Evolutionary conservation across 2,888 invertebrate species (phyloP).

Genomic region (Papilio protenor): DNA sequence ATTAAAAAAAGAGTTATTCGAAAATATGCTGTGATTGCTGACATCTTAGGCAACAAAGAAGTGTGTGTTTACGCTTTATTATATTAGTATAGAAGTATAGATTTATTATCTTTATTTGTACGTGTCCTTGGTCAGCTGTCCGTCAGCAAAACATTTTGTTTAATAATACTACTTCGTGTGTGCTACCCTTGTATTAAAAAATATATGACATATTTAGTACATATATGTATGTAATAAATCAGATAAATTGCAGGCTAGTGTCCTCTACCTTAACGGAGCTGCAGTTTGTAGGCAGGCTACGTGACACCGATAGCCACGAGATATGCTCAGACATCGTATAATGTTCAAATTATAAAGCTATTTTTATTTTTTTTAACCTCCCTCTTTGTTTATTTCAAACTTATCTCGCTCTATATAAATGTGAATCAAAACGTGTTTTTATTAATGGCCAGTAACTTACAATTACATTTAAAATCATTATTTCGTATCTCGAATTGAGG

Average conservation of each 20-base stretch:
- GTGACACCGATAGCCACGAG: constrained; percentile 14
- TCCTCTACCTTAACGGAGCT: constrained; percentile 19
- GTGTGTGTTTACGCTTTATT: too few relatives aligned
- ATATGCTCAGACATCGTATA: background rate
- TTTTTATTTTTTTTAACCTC: constrained; percentile 4
- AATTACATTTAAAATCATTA: constrained; percentile 12
- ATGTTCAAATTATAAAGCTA: constrained; percentile 17
- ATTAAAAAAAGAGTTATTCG: too few relatives aligned
- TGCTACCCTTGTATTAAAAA: background rate
- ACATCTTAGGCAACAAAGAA: too few relatives aligned
- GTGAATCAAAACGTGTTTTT: constrained; percentile 9
- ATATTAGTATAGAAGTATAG: too few relatives aligned
- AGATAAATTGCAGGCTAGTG: background rate
- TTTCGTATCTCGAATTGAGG: background rate
- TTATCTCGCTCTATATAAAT: constrained; percentile 6
- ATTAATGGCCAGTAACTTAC: constrained; percentile 6
- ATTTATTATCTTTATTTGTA: background rate
- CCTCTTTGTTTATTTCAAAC: background rate
- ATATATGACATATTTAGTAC: background rate
- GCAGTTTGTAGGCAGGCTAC: constrained; percentile 27
- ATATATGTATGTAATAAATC: background rate
- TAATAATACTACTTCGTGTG: too few relatives aligned
- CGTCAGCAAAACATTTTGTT: background rate
- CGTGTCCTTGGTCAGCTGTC: background rate
- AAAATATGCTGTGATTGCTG: too few relatives aligned